Evolutionary conservation across 2,888 invertebrate species (phyloP), one percentile per base, ranked within the genome.

Genomic region (Nymphalis c-album): DNA sequence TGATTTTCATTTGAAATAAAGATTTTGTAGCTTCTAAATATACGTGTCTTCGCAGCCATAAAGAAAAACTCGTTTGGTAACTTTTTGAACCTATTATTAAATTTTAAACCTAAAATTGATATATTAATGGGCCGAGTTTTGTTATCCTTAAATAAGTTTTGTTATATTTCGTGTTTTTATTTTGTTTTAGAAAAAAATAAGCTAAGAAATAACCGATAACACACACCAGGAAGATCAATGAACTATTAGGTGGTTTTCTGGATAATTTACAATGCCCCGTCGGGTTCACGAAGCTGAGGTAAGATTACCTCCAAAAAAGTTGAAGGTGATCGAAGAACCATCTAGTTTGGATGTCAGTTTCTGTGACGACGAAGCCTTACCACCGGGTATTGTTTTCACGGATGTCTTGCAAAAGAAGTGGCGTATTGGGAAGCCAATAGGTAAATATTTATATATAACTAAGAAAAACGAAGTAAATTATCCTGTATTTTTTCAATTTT

Each of bases 341-440:
- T 76, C 81, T 1, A 88, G 86, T 72, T 76, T 90, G 55, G 90
- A 92, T 66, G 80, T 81, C 16, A 91, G 90, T 80, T 88, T 89
- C 73, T 84, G 72, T 75, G 90, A 92, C 67, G 91, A 92, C 70
- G 88, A 91, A 67, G 94, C 94, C 46, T 81, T 94, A 26, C 86
- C 94, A 7, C 91, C 93, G 20, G 98, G 97, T 0, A 96, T 96
- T 80, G 93, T 97, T 64, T 91, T 98, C 69, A 95, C 94, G 62
- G 98, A 98, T 90, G 93, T 97, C 57, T 93, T 94, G 40, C 95
- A 96, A 76, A 96, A 96, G 79, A 94, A 95, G 82, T 99, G 98
- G 98, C 95, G 94, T 76, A 91, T 98, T 68, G 98, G 98, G 1
- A 95, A 95, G 80, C 94, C 96, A 6, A 95, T 98, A 77, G 98